Conservation (phyloP, 2,113 vertebrate species). For the Epinephelus cyanopodus region DNA sequence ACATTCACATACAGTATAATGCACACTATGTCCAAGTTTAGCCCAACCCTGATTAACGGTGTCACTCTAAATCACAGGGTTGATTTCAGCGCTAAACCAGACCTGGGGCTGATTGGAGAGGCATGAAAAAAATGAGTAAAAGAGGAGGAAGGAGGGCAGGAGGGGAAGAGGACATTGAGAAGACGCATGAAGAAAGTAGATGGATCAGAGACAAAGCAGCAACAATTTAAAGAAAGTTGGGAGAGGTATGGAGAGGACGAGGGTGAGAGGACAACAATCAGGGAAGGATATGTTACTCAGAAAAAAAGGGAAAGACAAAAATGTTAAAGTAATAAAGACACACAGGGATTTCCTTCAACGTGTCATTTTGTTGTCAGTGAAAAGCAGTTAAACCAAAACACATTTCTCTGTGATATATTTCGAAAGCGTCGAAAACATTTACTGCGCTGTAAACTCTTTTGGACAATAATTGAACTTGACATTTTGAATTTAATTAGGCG, state of each 20-base stretch:
- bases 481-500: slow-evolving; percentile 60
- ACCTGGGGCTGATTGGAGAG: slow-evolving; percentile 55
- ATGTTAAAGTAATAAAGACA: slow-evolving; percentile 23
- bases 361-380: slow-evolving; percentile 28
- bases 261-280: background rate
- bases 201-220: background rate
- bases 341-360: slow-evolving; percentile 15
- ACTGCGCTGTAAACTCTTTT: slow-evolving; percentile 16
- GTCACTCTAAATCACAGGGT: slow-evolving; percentile 63
- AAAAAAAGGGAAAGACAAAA: background rate
- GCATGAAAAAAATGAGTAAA: slow-evolving; percentile 28
- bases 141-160: too few species aligned
- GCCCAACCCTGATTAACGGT: slow-evolving; percentile 76
- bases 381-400: slow-evolving; percentile 45
- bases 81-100: slow-evolving; percentile 67
- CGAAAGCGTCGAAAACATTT: slow-evolving; percentile 31
- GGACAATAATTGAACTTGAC: slow-evolving; percentile 49
- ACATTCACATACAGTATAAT: slow-evolving; percentile 42
- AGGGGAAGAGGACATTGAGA: background rate
- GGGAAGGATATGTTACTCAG: background rate
- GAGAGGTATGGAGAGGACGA: background rate
- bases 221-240: background rate
- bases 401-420: slow-evolving; percentile 48
- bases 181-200: slow-evolving; percentile 6
- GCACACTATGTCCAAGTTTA: slow-evolving; percentile 57